Evolutionary conservation across 1,140 invertebrate genomes (phyloP).

Genomic region (Caenorhabditis tropicalis): DNA sequence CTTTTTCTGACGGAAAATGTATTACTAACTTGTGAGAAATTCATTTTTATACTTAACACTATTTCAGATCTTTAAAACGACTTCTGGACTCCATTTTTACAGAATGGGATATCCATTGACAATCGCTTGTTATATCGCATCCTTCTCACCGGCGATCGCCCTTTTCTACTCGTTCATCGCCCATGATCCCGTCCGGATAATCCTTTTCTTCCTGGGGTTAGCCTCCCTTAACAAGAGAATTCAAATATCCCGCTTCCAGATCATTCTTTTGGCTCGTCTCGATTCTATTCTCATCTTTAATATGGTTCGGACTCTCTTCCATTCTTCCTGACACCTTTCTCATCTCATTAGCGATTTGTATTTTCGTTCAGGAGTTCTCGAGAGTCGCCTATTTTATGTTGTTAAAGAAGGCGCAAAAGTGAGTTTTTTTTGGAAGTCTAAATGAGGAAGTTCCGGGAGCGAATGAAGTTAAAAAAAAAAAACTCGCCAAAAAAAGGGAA

Average conservation of each 20-base stretch:
- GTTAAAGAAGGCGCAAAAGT: constrained; percentile 41
- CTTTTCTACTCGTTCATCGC: constrained; percentile 56
- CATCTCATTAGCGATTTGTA: neutral
- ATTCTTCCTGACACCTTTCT: neutral
- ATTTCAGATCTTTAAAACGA: too few relatives aligned
- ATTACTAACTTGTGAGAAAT: too few relatives aligned
- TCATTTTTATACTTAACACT: too few relatives aligned
- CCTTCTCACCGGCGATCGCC: constrained; percentile 53
- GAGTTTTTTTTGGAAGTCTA: neutral
- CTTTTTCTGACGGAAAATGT: too few relatives aligned
- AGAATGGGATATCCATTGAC: constrained; percentile 52
- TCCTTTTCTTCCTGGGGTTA: constrained; percentile 58
- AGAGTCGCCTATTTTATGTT: constrained; percentile 43
- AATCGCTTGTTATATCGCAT: constrained; percentile 50
- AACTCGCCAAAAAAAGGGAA: neutral
- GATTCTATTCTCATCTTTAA: constrained; percentile 53
- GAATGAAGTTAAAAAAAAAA: neutral
- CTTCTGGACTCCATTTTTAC: too few relatives aligned
- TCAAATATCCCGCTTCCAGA: constrained; percentile 51
- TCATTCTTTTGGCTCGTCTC: constrained; percentile 59
- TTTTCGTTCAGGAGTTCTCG: constrained; percentile 28
- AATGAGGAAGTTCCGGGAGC: neutral
- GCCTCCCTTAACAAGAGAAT: too few relatives aligned
- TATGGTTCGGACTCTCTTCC: neutral
- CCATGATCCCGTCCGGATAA: constrained; percentile 55